Evolutionary conservation across 2,113 vertebrate species (phyloP).

Genomic region (Neopipo cinnamomea): DNA sequence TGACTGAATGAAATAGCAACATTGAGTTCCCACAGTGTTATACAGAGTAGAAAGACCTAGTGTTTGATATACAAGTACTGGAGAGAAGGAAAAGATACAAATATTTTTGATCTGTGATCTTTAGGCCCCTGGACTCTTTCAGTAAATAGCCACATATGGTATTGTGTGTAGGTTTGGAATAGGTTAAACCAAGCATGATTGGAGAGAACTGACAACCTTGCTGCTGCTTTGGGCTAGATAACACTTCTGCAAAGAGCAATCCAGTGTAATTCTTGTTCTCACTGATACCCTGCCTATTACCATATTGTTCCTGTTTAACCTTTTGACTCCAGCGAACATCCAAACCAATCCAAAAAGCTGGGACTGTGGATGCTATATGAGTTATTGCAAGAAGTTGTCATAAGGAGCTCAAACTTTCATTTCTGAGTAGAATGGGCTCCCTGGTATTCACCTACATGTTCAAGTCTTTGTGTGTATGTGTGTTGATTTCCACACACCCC

Average conservation of each 20-base stretch:
- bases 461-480: background rate
- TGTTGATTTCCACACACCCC: background rate
- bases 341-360: background rate
- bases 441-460: background rate
- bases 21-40: background rate
- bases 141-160: background rate
- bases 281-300: background rate
- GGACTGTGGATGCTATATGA: background rate
- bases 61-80: background rate
- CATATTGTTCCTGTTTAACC: background rate
- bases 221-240: background rate
- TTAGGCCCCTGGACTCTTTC: background rate
- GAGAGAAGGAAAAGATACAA: background rate
- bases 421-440: background rate
- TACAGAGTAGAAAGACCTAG: background rate
- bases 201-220: background rate
- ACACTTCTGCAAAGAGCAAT: background rate
- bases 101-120: background rate
- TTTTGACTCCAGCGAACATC: background rate
- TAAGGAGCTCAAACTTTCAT: background rate
- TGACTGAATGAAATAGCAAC: background rate
- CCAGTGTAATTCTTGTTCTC: background rate
- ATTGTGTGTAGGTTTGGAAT: background rate
- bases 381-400: background rate
- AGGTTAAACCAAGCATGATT: background rate